Base-by-base conservation (phyloP, 2,888 invertebrate genomes). In the Acronicta aceris region DNA sequence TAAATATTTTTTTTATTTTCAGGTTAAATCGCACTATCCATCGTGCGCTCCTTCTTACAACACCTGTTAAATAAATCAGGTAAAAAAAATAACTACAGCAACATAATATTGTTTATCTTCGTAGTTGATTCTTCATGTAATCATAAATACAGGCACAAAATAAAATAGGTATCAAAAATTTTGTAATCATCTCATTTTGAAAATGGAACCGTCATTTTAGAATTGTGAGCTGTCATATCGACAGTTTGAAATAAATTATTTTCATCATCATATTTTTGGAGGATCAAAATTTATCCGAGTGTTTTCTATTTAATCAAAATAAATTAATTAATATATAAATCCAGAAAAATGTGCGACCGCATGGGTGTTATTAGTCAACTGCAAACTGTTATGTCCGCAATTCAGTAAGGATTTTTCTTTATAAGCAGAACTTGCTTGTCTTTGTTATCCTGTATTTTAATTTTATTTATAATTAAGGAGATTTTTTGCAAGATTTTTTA, bases 311-410 rank as follows among this genome's bases (percentile, higher is more conserved):
- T 51, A 42, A 40, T 3, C 58, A 40, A n/a, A n/a, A n/a, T n/a
- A n/a, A 16, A 38, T 30, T 38, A 49, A 15, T 21, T 33, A 30
- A 17, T 53, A 38, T 7, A 49, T 49, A 62, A 59, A 57, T 36
- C 30, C 1, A 58, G 38, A 70, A 87, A 83, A 81, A 94, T 94
- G 94, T 94, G 94, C 70, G 89, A 93, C 62, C 85, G 93, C 50
- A 87, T 90, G 88, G 84, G 84, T 46, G 79, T 92, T 45, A 93
- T 93, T 50, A 82, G 79, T 60, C 87, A 88, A 81, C 66, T 94
- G 43, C 91, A 92, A 79, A 81, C 84, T 49, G 85, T 94, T 15
- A 93, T 92, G 87, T 88, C 88, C 17, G 81, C 89, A 46, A 88
- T 94, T 74, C 81, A 85, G 94, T 93, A 81, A 87, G 88, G 43